Conservation (phyloP, 1,140 invertebrate genomes). For the Papilio dardanus region DNA sequence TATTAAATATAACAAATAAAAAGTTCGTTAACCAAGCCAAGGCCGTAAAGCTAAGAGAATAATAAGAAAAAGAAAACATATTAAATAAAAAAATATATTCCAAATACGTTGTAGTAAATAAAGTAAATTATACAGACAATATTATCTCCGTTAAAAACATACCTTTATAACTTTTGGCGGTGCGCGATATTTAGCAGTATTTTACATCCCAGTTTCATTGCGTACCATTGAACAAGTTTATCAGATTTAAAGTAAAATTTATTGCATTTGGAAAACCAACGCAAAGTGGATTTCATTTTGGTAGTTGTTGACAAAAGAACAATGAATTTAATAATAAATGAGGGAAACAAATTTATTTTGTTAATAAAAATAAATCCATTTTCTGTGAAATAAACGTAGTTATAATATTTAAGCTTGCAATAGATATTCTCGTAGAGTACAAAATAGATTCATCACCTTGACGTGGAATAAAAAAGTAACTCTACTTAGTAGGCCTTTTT, state of each 20-base stretch:
- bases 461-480: no score
- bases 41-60: no score
- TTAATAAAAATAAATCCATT: constrained; percentile 46
- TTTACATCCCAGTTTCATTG: constrained; percentile 36
- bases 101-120: no score
- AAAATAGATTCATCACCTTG: no score
- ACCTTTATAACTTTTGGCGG: background rate
- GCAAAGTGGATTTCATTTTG: constrained; percentile 31
- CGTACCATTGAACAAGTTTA: constrained; percentile 32
- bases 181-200: constrained; percentile 22
- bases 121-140: background rate
- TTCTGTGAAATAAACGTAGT: no score
- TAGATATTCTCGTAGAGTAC: no score
- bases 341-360: background rate
- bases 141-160: background rate
- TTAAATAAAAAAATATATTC: no score
- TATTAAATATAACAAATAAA: no score
- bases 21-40: no score
- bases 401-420: no score
- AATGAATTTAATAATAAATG: background rate
- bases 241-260: constrained; percentile 37
- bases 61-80: no score
- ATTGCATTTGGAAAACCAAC: constrained; percentile 30
- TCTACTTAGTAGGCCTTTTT: no score
- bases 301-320: constrained; percentile 23